phyloP scores from a whole-genome alignment of 2,888 invertebrate genomes.

The Petrolisthes cinctipes region DNA sequence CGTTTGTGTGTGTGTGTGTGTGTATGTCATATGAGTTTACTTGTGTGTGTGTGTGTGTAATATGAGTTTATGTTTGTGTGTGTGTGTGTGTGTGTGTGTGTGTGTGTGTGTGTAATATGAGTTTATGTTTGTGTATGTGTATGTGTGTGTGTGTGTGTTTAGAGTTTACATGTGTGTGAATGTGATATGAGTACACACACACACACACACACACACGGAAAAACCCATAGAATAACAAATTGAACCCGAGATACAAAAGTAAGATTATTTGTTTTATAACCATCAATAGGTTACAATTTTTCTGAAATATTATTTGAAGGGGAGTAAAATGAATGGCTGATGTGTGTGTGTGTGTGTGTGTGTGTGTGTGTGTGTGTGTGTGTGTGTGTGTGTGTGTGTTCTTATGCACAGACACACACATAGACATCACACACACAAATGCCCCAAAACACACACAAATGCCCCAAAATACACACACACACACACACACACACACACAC shows the following conservation, averaged over 20 bases:
- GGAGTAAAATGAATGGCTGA: neutral
- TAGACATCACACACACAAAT: neutral
- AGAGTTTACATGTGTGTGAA: no score
- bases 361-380: slow-evolving; percentile 1
- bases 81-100: neutral
- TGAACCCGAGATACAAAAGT: neutral
- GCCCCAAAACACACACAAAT: neutral
- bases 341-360: neutral
- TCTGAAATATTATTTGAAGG: neutral
- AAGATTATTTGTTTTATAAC: no score
- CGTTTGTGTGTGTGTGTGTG: neutral
- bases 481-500: neutral
- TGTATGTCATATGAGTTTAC: neutral
- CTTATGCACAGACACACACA: neutral
- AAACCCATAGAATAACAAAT: neutral
- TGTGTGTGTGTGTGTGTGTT: neutral
- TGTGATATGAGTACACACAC: neutral
- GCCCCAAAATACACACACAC: neutral
- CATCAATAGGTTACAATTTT: neutral
- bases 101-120: neutral
- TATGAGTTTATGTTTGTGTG: neutral
- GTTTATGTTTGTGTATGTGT: neutral
- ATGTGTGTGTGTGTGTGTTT: neutral
- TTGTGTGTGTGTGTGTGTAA: no score
- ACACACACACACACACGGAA: neutral